A percentile compares a stretch with the other conserved stretches of the same genome.
These are phyloP conservation scores for Rhorus exstirpatorius DNA, from an alignment of 2,888 invertebrate species.

Conservation along the genomic window DNA sequence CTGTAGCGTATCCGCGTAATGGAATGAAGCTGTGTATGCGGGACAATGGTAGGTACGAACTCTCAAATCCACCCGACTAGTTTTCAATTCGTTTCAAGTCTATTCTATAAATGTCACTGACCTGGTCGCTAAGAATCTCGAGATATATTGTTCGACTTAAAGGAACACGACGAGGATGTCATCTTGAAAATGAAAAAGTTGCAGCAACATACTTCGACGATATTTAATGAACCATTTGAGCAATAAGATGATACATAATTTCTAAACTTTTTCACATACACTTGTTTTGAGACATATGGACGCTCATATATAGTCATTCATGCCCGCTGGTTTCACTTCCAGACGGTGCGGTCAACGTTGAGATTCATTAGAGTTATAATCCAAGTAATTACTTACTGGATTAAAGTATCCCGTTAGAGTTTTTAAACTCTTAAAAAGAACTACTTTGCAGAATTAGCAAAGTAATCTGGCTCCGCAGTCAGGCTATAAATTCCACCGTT, in stretches of 20 bases:
- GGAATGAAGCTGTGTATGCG: conserved; percentile 1
- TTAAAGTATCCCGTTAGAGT: not conserved
- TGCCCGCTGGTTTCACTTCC: no score
- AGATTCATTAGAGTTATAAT: no score
- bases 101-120: not conserved
- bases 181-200: no score
- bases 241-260: not conserved
- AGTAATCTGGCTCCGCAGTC: not conserved
- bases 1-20: not conserved
- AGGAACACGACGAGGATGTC: not conserved
- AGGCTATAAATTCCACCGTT: not conserved
- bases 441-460: not conserved
- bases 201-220: not conserved
- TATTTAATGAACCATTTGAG: not conserved
- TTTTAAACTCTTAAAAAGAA: not conserved
- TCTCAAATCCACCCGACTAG: not conserved
- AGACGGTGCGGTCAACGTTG: no score
- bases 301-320: no score
- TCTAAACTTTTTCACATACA: no score
- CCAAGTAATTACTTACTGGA: no score
- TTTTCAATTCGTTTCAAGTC: conserved; percentile 1
- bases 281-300: no score
- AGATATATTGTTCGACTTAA: not conserved
- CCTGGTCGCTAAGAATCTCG: not conserved
- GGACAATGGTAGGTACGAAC: conserved; percentile 6